Conservation (phyloP, 1,140 invertebrate species). For the Nymphalis io region DNA sequence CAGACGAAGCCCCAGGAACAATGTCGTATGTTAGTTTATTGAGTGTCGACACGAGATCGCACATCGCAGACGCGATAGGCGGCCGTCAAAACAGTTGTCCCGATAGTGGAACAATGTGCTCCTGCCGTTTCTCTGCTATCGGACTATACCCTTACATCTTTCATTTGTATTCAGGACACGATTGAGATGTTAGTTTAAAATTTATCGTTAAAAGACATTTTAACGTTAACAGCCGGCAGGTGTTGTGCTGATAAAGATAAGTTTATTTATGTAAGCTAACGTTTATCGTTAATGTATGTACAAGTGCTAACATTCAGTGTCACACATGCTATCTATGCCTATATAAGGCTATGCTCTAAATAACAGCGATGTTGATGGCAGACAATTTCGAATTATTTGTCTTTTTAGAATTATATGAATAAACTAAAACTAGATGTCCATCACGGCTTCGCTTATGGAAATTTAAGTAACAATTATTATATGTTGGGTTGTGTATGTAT, state of each 20-base stretch:
- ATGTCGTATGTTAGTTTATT: conserved; percentile 11
- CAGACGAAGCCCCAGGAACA: background rate
- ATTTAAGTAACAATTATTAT: too few relatives aligned
- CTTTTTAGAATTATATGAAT: conserved; percentile 1
- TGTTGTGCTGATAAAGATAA: conserved; percentile 7
- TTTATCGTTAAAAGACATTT: conserved; percentile 28
- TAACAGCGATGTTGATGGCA: background rate
- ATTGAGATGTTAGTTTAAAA: conserved; percentile 46
- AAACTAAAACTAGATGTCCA: background rate
- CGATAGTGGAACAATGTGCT: conserved; percentile 50
- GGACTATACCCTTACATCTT: conserved; percentile 41
- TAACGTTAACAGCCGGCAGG: conserved; percentile 22
- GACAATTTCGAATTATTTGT: background rate
- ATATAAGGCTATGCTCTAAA: background rate
- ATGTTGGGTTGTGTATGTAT: too few relatives aligned
- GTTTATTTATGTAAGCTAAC: background rate
- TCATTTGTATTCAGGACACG: conserved; percentile 64
- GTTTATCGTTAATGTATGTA: background rate
- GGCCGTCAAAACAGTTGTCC: conserved; percentile 52
- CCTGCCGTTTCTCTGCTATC: conserved; percentile 35
- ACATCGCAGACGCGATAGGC: conserved; percentile 46
- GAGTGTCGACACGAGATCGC: conserved; percentile 36
- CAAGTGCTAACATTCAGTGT: background rate
- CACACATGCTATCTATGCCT: background rate
- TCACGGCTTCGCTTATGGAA: background rate